Conservation (phyloP, 2,797 vertebrate species). For the Acanthopagrus latus region DNA sequence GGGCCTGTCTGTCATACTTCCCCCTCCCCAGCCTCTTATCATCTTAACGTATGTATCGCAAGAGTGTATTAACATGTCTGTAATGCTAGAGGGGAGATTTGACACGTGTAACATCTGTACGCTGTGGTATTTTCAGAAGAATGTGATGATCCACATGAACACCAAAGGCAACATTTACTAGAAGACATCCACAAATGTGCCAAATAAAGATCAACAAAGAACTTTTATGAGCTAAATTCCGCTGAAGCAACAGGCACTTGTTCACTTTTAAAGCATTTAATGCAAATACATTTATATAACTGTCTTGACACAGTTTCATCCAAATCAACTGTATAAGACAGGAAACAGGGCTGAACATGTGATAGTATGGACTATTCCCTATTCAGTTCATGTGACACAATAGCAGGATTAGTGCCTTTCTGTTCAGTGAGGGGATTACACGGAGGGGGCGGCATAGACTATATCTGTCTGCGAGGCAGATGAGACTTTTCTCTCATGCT, state of each 20-base stretch:
- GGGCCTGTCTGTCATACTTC: background rate
- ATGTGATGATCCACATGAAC: background rate
- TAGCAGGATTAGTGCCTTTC: conserved; percentile 59
- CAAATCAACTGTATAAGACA: conserved; percentile 5
- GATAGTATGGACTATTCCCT: conserved; percentile 46
- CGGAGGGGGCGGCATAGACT: conserved; percentile 55
- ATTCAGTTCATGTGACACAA: conserved; percentile 54
- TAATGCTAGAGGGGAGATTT: background rate
- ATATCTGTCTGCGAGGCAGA: conserved; percentile 60
- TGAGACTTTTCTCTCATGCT: conserved; percentile 68
- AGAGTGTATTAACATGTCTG: conserved; percentile 3
- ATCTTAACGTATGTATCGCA: background rate
- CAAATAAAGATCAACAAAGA: conserved; percentile 20
- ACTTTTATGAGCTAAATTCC: conserved; percentile 1
- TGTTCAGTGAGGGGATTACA: conserved; percentile 74
- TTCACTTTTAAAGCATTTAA: conserved; percentile 10
- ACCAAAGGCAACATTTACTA: background rate
- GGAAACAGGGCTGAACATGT: conserved; percentile 50
- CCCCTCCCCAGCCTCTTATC: background rate
- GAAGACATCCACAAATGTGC: conserved; percentile 8
- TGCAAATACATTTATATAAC: conserved; percentile 21
- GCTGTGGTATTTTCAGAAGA: background rate
- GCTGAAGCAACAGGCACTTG: conserved; percentile 6
- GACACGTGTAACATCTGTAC: conserved; percentile 4
- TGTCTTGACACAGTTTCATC: conserved; percentile 23